A percentile compares a stretch with the other conserved stretches of the same genome.
Conservation (phyloP, 2,113 vertebrate species). For the Grammomys dolichurus region DNA sequence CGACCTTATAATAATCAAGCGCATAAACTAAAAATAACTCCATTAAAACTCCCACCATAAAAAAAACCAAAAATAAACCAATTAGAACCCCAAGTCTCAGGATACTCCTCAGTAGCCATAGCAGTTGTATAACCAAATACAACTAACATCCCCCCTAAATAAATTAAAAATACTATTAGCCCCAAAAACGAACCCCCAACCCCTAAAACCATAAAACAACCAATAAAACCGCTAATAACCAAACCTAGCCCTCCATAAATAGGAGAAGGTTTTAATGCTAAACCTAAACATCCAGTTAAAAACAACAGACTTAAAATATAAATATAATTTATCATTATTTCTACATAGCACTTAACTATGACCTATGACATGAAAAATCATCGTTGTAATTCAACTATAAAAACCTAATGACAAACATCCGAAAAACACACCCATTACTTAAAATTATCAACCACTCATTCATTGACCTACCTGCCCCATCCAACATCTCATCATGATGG, state of each 20-base stretch:
- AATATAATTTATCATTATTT: neutral
- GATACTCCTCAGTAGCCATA: neutral
- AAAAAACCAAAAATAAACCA: neutral
- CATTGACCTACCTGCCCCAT: no score
- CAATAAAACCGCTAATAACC: neutral
- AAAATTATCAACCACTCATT: no score
- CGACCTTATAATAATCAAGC: no score
- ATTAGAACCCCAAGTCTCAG: neutral
- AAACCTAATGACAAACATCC: no score
- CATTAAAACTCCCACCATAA: accelerated
- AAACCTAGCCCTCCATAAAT: neutral
- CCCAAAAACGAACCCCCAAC: neutral
- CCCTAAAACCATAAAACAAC: neutral
- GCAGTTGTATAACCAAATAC: neutral
- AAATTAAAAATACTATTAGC: neutral
- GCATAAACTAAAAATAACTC: no score
- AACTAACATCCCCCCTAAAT: neutral
- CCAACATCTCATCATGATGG: no score
- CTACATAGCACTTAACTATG: neutral
- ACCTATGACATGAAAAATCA: neutral
- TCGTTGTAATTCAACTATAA: neutral
- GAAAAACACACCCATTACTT: no score
- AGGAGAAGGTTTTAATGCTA: neutral
- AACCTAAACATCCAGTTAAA: neutral
- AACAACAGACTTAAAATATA: neutral